Evolutionary conservation across 2,888 invertebrate genomes (phyloP).

Genomic region (Drosophila picticornis): DNA sequence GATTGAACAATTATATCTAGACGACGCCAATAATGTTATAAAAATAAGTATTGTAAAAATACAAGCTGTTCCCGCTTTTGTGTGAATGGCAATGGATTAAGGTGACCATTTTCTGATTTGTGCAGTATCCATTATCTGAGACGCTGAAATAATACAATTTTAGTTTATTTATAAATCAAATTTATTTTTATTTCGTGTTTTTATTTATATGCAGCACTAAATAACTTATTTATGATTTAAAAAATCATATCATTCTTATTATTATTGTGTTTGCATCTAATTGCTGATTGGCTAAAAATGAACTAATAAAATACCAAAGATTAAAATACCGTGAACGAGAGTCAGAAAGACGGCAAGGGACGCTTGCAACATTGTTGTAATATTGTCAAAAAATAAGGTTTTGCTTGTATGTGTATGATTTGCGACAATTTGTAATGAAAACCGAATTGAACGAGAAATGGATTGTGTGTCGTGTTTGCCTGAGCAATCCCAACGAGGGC

Average conservation of each 20-base stretch:
- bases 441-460: conserved; percentile 74
- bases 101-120: conserved; percentile 28
- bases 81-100: conserved; percentile 53
- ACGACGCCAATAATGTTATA: conserved; percentile 58
- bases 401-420: conserved; percentile 27
- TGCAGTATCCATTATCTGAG: conserved; percentile 11
- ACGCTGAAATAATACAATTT: not conserved
- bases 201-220: not conserved
- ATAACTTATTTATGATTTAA: not conserved
- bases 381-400: conserved; percentile 15
- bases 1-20: conserved; percentile 27
- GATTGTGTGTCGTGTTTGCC: conserved; percentile 81
- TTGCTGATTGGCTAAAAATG: not conserved
- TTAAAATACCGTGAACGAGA: conserved; percentile 29
- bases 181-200: not conserved
- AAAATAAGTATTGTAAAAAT: conserved; percentile 40
- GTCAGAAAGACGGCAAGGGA: conserved; percentile 22
- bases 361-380: conserved; percentile 47
- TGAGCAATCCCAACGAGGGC: conserved; percentile 63
- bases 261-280: not conserved
- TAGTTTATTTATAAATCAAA: not conserved
- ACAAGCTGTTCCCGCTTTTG: conserved; percentile 55
- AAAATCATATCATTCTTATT: not conserved
- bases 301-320: conserved; percentile 29
- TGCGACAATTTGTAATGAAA: conserved; percentile 64